Evolutionary conservation across 1,140 invertebrate genomes (phyloP).

Genomic region (Helicoverpa zea): DNA sequence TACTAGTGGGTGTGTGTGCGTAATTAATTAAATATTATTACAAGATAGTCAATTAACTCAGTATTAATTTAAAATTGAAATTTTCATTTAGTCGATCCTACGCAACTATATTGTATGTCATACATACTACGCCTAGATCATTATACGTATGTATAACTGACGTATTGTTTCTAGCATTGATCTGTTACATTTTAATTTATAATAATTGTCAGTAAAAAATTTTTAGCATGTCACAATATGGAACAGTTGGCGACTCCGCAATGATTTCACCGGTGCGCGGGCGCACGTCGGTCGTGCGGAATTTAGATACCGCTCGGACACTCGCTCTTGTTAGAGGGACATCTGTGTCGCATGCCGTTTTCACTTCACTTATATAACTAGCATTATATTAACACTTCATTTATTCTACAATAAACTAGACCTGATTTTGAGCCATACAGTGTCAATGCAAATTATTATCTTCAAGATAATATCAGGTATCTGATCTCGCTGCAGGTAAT

Average conservation of each 20-base stretch:
- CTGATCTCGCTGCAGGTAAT: not conserved
- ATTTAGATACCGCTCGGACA: constrained; percentile 73
- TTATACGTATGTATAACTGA: too few species aligned
- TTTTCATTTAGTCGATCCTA: too few species aligned
- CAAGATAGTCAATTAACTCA: not conserved
- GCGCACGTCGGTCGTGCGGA: constrained; percentile 62
- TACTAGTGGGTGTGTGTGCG: not conserved
- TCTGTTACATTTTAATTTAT: not conserved
- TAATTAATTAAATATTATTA: constrained; percentile 10
- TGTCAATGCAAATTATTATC: constrained; percentile 18
- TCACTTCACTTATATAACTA: constrained; percentile 59
- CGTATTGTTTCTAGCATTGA: too few species aligned
- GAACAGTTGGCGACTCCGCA: constrained; percentile 54
- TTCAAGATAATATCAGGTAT: not conserved
- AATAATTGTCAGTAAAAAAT: not conserved
- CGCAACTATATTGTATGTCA: too few species aligned
- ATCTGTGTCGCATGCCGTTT: constrained; percentile 64
- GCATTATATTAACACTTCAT: constrained; percentile 55
- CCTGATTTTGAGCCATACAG: not conserved
- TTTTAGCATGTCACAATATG: not conserved
- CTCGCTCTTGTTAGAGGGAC: constrained; percentile 69
- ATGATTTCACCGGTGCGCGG: constrained; percentile 69
- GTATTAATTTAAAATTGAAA: too few species aligned
- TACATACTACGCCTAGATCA: too few species aligned
- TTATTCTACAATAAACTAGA: constrained; percentile 44